These are phyloP conservation scores for Ctenochaetus hawaiiensis DNA, from an alignment of 2,797 vertebrate genomes.

Conservation along the genomic window DNA sequence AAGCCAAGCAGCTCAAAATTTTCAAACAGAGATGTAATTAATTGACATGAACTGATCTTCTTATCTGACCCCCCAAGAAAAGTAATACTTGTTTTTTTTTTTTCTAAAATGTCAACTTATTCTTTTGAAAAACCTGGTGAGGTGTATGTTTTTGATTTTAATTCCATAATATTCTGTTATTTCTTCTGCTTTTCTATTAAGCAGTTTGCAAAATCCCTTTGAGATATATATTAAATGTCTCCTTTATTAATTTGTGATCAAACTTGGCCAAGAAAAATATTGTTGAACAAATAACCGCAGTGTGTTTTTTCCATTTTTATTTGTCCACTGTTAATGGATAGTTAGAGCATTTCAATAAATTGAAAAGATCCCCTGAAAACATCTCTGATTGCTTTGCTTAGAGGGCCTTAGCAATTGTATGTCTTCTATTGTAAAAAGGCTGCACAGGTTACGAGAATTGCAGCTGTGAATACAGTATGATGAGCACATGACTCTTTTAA, in stretches of 20 bases:
- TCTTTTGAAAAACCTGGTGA: too few species aligned
- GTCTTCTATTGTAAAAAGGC: slow-evolving; percentile 1
- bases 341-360: not conserved
- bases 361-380: not conserved
- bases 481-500: not conserved
- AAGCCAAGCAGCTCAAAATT: not conserved
- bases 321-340: not conserved
- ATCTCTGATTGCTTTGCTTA: not conserved
- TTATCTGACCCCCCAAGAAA: not conserved
- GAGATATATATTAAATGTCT: not conserved
- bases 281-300: not conserved
- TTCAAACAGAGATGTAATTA: not conserved
- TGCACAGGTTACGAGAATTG: not conserved
- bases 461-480: slow-evolving; percentile 13
- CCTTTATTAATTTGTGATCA: not conserved
- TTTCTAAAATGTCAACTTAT: not conserved
- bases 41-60: not conserved
- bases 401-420: not conserved
- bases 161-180: not conserved
- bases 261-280: not conserved
- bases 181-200: not conserved
- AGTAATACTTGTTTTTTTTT: not conserved
- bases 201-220: not conserved
- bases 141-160: not conserved
- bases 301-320: not conserved